These are phyloP conservation scores for Caiman crocodilus DNA, from an alignment of 2,797 vertebrate species.

Conservation along the genomic window DNA sequence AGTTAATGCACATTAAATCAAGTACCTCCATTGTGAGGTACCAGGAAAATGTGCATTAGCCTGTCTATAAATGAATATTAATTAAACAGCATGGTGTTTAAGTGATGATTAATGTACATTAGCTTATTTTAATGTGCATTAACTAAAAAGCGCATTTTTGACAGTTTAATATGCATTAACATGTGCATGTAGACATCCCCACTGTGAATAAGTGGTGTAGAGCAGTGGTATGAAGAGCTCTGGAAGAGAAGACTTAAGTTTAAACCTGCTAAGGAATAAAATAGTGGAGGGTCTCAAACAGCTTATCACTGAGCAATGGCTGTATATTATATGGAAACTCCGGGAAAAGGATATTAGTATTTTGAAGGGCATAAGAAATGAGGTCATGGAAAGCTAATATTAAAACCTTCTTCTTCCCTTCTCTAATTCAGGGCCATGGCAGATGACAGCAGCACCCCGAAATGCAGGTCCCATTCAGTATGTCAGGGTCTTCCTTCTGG, in stretches of 20 bases:
- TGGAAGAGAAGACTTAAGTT: background rate
- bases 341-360: background rate
- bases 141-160: too few species aligned
- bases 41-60: too few species aligned
- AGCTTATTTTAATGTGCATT: too few species aligned
- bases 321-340: background rate
- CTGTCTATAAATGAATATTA: too few species aligned
- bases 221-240: background rate
- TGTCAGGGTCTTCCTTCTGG: background rate
- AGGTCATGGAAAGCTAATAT: background rate
- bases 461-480: background rate
- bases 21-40: too few species aligned
- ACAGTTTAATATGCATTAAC: too few species aligned
- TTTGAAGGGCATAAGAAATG: background rate
- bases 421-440: background rate
- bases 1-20: too few species aligned
- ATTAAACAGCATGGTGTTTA: too few species aligned
- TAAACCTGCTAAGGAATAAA: background rate
- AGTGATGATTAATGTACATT: background rate
- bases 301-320: too few species aligned
- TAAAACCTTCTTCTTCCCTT: background rate
- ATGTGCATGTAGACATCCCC: too few species aligned
- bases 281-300: background rate
- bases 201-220: background rate
- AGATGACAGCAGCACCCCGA: background rate